These are phyloP conservation scores for Corythornis madagascariensis DNA, from an alignment of 2,113 vertebrate species.

Conservation along the genomic window DNA sequence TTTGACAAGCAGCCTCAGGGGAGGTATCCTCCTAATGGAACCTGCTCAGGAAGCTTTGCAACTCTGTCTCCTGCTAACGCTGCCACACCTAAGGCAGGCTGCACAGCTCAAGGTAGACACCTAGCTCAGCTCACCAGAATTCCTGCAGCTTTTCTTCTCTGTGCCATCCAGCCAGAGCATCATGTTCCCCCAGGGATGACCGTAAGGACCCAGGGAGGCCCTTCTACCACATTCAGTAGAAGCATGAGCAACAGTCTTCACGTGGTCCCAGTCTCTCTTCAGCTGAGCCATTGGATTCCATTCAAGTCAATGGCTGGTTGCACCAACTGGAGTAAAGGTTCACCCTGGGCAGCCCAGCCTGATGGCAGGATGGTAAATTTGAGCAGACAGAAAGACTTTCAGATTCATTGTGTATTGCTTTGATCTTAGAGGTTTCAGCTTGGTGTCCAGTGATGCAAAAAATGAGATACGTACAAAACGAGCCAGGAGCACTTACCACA, in stretches of 20 bases:
- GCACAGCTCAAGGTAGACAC: constrained; percentile 50
- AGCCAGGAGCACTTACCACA: not conserved
- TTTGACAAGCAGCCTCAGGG: not conserved
- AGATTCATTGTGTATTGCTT: constrained; percentile 1
- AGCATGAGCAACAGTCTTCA: not conserved
- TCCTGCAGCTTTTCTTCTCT: not conserved
- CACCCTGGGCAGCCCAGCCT: not conserved
- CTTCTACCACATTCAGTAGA: not conserved
- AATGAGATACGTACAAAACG: not conserved
- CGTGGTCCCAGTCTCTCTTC: not conserved
- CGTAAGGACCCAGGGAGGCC: rapidly evolving
- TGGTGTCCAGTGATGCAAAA: constrained; percentile 3
- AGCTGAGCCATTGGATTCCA: not conserved
- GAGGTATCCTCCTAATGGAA: not conserved
- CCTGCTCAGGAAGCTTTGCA: not conserved
- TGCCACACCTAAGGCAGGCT: not conserved
- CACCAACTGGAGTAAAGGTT: not conserved
- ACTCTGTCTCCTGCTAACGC: rapidly evolving
- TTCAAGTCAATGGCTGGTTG: not conserved
- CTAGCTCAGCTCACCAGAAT: constrained; percentile 31
- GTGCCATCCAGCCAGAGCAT: not conserved
- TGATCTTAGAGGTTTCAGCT: constrained; percentile 23
- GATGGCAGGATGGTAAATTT: not conserved
- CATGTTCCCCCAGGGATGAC: not conserved
- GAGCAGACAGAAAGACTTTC: not conserved